A percentile compares a stretch with the other conserved stretches of the same genome.
These are phyloP conservation scores for Sisor rabdophorus DNA, from an alignment of 2,113 vertebrate genomes.

Conservation along the genomic window DNA sequence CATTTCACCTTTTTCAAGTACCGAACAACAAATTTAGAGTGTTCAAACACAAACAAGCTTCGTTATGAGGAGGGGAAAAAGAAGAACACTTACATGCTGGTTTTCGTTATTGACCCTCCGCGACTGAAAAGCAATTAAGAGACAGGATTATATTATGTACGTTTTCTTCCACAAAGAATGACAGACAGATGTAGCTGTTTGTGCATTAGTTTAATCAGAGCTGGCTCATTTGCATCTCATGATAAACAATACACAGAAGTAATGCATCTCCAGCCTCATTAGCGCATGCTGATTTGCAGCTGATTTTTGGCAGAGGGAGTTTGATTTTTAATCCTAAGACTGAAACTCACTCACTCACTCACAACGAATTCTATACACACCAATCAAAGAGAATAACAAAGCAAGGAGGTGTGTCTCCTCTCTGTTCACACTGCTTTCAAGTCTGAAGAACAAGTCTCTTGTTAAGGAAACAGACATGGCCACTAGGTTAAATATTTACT, in stretches of 20 bases:
- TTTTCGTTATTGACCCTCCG: slow-evolving; percentile 85
- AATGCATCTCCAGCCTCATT: slow-evolving; percentile 42
- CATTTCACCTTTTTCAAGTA: background rate
- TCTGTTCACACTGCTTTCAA: background rate
- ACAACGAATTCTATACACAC: slow-evolving; percentile 25
- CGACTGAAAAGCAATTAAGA: slow-evolving; percentile 78
- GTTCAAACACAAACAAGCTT: background rate
- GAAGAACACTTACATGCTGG: slow-evolving; percentile 65
- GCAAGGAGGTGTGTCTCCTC: slow-evolving; percentile 1
- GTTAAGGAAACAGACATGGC: background rate
- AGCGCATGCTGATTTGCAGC: slow-evolving; percentile 42
- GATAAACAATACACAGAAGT: slow-evolving; percentile 46
- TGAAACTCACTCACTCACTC: slow-evolving; percentile 23
- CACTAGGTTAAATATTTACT: slow-evolving; percentile 34
- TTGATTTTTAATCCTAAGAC: slow-evolving; percentile 46
- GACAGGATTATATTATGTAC: slow-evolving; percentile 41
- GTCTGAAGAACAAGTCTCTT: background rate
- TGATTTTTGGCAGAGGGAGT: slow-evolving; percentile 30
- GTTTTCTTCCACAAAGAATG: slow-evolving; percentile 29
- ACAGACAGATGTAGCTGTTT: slow-evolving; percentile 44
- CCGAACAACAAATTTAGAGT: background rate
- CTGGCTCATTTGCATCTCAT: slow-evolving; percentile 43
- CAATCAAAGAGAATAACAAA: slow-evolving; percentile 26
- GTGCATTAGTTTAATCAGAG: slow-evolving; percentile 42
- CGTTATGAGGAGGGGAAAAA: background rate